Evolutionary conservation across 1,140 invertebrate species (phyloP).

Genomic region (Heliconius melpomene): DNA sequence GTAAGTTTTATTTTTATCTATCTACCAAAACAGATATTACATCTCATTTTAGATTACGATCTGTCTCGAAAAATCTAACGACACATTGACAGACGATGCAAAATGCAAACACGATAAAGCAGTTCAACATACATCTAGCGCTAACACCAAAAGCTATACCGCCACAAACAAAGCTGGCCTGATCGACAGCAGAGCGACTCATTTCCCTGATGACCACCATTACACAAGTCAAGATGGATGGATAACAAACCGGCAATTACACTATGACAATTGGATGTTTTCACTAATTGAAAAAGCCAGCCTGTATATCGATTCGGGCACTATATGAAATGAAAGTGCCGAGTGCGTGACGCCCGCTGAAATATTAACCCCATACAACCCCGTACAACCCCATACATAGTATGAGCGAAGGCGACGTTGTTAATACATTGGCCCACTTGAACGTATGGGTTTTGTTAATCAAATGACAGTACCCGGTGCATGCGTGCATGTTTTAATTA

Average conservation of each 20-base stretch:
- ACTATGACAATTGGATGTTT: slow-evolving; percentile 78
- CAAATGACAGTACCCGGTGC: slow-evolving; percentile 23
- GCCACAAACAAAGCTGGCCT: slow-evolving; percentile 54
- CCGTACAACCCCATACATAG: slow-evolving; percentile 57
- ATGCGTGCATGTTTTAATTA: slow-evolving; percentile 32
- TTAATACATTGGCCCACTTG: slow-evolving; percentile 28
- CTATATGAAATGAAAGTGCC: slow-evolving; percentile 76
- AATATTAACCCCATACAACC: slow-evolving; percentile 58
- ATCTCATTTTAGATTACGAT: not conserved
- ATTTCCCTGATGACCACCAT: slow-evolving; percentile 77
- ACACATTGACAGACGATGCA: not conserved
- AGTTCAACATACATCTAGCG: slow-evolving; percentile 38
- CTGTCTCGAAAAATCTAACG: not conserved
- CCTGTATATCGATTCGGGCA: slow-evolving; percentile 71
- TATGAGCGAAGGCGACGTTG: slow-evolving; percentile 60
- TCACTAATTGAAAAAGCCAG: slow-evolving; percentile 78
- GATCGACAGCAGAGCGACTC: slow-evolving; percentile 57
- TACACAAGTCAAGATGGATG: slow-evolving; percentile 75
- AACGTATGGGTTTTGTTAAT: slow-evolving; percentile 32
- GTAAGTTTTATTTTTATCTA: not conserved
- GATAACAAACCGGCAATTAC: slow-evolving; percentile 78
- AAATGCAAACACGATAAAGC: not conserved
- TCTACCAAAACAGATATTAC: not conserved
- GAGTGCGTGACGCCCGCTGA: slow-evolving; percentile 61
- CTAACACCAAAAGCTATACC: slow-evolving; percentile 58